Percentiles rank a stretch among this genome's conserved stretches.
Conservation (phyloP, 64 coral and sea anemone species). For the Pachyseris speciosa region DNA sequence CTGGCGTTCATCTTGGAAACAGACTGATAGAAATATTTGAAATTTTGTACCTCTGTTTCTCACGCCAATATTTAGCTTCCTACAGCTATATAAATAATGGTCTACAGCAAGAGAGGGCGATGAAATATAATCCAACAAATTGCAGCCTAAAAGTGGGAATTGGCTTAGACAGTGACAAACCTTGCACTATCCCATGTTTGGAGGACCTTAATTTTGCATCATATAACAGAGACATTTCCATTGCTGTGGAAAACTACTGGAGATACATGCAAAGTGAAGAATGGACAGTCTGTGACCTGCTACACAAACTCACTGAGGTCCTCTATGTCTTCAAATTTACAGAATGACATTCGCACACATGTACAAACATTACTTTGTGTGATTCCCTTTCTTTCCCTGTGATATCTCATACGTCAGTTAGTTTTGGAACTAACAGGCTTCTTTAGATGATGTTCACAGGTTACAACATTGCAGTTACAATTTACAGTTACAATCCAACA, state of each 20-base stretch:
- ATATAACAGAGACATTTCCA: not conserved
- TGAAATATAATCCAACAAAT: constrained; percentile 23
- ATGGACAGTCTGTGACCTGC: constrained; percentile 50
- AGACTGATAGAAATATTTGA: constrained; percentile 59
- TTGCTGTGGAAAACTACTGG: constrained; percentile 54
- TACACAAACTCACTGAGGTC: constrained; percentile 27
- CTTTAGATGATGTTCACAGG: too few relatives aligned
- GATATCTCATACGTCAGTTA: too few relatives aligned
- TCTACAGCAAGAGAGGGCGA: not conserved
- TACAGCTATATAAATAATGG: constrained; percentile 17
- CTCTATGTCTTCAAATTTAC: constrained; percentile 56
- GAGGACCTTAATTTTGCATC: constrained; percentile 39
- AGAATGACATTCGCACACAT: not conserved
- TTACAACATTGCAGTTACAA: too few relatives aligned
- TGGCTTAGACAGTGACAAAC: constrained; percentile 42
- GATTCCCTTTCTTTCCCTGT: too few relatives aligned
- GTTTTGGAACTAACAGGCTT: too few relatives aligned
- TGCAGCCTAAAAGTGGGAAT: constrained; percentile 17
- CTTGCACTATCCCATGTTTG: constrained; percentile 24
- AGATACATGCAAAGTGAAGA: constrained; percentile 42
- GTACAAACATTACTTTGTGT: not conserved
- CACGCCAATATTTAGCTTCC: constrained; percentile 1
- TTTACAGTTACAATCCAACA: too few relatives aligned
- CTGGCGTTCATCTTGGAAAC: constrained; percentile 43
- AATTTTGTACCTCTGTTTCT: constrained; percentile 13